Evolutionary conservation across 1,140 invertebrate genomes (phyloP).

Genomic region (Notospermus geniculatus): DNA sequence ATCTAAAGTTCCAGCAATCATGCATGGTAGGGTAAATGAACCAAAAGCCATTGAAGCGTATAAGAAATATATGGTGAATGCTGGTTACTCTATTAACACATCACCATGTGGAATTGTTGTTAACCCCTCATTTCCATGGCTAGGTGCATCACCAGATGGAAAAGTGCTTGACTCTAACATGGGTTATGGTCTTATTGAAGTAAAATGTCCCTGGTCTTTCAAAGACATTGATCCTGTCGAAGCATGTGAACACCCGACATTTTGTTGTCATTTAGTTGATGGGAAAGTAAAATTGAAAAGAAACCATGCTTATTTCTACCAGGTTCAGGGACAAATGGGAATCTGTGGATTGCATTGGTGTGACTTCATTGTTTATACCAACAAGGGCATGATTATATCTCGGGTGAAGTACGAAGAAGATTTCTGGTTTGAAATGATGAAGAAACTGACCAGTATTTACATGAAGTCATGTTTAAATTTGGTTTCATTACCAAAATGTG

Average conservation of each 20-base stretch:
- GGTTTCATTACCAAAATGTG: too few species aligned
- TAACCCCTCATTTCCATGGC: background rate
- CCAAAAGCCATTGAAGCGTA: background rate
- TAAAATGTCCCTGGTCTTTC: background rate
- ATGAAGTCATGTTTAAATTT: too few species aligned
- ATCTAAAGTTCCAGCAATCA: background rate
- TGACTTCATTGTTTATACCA: slow-evolving; percentile 8
- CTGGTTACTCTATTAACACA: background rate
- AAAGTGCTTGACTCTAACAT: background rate
- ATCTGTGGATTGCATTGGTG: background rate
- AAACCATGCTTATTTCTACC: background rate
- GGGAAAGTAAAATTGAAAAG: background rate
- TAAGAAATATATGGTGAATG: slow-evolving; percentile 1
- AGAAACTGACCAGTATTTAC: too few species aligned
- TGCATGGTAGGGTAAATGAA: background rate
- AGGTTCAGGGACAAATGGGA: slow-evolving; percentile 1
- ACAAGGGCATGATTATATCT: background rate
- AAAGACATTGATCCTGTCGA: background rate
- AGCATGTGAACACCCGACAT: background rate
- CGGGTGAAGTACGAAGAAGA: too few species aligned
- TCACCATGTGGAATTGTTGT: background rate
- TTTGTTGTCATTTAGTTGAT: slow-evolving; percentile 4
- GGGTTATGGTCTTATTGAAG: background rate
- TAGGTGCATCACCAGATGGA: slow-evolving; percentile 3
- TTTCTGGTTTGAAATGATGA: too few species aligned